phyloP scores from a whole-genome alignment of 2,888 invertebrate species.

The Xanthorhoe spadicearia region DNA sequence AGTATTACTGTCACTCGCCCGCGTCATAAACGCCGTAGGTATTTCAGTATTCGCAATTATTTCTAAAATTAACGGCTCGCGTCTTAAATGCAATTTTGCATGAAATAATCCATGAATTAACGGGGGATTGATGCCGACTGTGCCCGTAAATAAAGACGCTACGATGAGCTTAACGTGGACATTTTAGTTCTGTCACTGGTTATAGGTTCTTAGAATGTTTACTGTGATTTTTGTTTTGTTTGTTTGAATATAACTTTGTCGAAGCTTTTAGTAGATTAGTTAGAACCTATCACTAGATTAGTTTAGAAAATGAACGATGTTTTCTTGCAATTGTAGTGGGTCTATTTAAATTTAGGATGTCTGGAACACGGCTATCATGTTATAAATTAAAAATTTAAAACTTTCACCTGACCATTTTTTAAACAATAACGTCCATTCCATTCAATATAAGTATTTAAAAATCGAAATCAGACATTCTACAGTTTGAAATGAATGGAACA shows the following conservation, averaged over 20 bases:
- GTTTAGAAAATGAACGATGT: too few species aligned
- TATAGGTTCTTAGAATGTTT: conserved; percentile 17
- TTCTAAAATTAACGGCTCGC: conserved; percentile 64
- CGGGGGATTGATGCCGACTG: conserved; percentile 68
- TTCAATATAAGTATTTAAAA: too few species aligned
- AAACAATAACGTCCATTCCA: too few species aligned
- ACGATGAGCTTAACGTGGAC: conserved; percentile 48
- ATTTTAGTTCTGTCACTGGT: conserved; percentile 12
- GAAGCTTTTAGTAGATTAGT: neutral
- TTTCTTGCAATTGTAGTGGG: too few species aligned
- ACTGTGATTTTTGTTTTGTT: neutral
- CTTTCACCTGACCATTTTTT: too few species aligned
- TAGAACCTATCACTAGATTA: neutral
- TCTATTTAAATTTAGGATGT: too few species aligned
- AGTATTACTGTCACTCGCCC: conserved; percentile 70
- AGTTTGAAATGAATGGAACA: too few species aligned
- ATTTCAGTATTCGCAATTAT: conserved; percentile 57
- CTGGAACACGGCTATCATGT: too few species aligned
- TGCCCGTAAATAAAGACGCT: conserved; percentile 65
- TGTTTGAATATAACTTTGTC: neutral
- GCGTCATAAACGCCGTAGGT: conserved; percentile 66
- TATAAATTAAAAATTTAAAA: neutral
- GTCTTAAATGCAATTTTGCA: conserved; percentile 70
- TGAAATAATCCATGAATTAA: conserved; percentile 67
- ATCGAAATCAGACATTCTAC: too few species aligned